A percentile compares a stretch with the other conserved stretches of the same genome.
Evolutionary conservation across 2,888 invertebrate species (phyloP).

Genomic region (Alentia gelatinosa): DNA sequence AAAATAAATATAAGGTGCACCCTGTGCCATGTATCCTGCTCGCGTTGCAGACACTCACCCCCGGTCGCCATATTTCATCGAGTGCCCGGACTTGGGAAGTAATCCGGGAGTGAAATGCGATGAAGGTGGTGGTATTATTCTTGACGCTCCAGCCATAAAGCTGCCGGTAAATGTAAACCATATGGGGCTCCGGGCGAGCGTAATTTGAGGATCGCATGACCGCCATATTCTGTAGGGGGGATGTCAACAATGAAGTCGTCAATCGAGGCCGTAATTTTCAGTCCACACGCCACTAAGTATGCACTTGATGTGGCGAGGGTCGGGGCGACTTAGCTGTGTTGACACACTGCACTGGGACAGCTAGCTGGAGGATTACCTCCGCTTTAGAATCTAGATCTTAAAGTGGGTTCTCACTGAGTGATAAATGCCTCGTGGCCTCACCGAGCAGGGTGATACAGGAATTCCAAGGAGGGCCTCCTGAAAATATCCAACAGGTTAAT

Average conservation of each 20-base stretch:
- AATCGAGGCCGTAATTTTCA: slow-evolving; percentile 28
- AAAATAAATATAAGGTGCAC: too few species aligned
- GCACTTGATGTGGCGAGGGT: slow-evolving; percentile 8
- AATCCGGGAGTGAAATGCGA: background rate
- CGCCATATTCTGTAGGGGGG: slow-evolving; percentile 22
- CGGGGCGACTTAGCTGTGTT: background rate
- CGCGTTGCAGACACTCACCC: too few species aligned
- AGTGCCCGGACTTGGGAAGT: background rate
- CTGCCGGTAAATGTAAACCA: slow-evolving; percentile 30
- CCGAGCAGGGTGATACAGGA: too few species aligned
- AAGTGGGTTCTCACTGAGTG: too few species aligned
- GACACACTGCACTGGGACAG: background rate
- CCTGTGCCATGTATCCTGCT: too few species aligned
- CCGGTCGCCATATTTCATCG: too few species aligned
- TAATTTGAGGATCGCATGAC: slow-evolving; percentile 44
- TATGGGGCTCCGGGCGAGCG: slow-evolving; percentile 19
- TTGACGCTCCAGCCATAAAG: background rate
- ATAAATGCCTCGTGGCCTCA: too few species aligned
- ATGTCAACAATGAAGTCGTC: slow-evolving; percentile 49
- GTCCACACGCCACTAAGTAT: slow-evolving; percentile 48
- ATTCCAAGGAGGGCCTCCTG: too few species aligned
- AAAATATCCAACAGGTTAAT: too few species aligned
- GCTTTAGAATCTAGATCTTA: too few species aligned
- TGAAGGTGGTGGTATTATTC: background rate
- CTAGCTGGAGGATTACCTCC: too few species aligned